Evolutionary conservation across 1,140 invertebrate genomes (phyloP), one percentile per base, ranked within the genome.

Genomic region (Triops longicaudatus): DNA sequence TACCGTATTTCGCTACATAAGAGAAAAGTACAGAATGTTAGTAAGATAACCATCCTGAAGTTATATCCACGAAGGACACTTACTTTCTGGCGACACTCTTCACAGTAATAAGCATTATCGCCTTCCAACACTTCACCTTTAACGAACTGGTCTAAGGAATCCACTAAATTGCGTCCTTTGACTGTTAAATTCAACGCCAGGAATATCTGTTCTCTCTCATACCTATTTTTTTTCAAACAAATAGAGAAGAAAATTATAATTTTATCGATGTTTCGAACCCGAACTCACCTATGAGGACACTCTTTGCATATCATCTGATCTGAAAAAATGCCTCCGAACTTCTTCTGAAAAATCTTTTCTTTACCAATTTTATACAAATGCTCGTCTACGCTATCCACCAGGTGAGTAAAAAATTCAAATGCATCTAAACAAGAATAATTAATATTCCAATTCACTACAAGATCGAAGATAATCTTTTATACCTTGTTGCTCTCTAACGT

Each of bases 291-390:
- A 80, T 89, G 88, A n/a, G 88, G 88, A 83, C 88, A 89, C 75
- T 87, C 88, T 81, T 88, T 86, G 79, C 88, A 89, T 73, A 89
- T 88, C 81, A 88, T 89, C 81, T 89, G 88, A 81, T 89, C 87
- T 74, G 87, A 88, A 82, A 88, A 89, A 28, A 85, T 83, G 12
- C 88, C 88, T 79, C 87, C 87, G 74, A 89, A 84, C 31, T 85
- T 79, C n/a, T 78, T 78, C 27, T 83, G 81, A 77, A 85, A 85
- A 1, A 84, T 79, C 27, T 80, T 82, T 71, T 83, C 81, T 43
- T 79, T 74, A 2, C 75, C 78, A n/a, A 80, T 81, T 41, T 76
- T 80, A 63, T 80, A 86, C 27, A 89, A 81, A 26, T 86, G 84
- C 77, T 89, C 88, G 81, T 89, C 88, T 41, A 88, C 81, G 78